Conservation (phyloP, 2,113 vertebrate genomes). For the Myotis brandtii region DNA sequence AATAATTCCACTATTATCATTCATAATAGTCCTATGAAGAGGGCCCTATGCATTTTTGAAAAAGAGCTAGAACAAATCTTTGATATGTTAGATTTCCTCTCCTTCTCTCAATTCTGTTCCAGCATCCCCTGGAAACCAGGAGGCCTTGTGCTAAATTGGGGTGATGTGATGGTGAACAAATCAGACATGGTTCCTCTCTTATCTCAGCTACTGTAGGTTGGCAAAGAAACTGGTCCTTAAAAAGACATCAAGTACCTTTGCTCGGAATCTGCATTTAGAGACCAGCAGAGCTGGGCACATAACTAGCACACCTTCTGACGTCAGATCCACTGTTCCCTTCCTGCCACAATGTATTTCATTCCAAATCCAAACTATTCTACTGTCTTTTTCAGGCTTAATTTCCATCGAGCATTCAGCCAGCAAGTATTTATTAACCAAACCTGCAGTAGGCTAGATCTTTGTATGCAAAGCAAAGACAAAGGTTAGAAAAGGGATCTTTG, state of each 20-base stretch:
- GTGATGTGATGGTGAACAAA: neutral
- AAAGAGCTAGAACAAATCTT: neutral
- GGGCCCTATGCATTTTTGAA: neutral
- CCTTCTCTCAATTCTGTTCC: neutral
- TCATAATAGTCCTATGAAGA: neutral
- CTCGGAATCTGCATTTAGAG: neutral
- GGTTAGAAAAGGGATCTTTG: neutral
- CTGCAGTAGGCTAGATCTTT: neutral
- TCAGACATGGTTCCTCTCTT: neutral
- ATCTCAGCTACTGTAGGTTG: neutral
- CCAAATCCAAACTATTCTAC: neutral
- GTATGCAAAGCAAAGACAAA: neutral
- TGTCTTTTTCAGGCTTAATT: neutral
- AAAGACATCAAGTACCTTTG: neutral
- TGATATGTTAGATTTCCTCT: neutral
- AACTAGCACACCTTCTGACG: neutral
- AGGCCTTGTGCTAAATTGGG: neutral
- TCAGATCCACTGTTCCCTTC: neutral
- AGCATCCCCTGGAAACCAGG: neutral
- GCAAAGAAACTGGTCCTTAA: neutral
- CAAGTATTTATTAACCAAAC: neutral
- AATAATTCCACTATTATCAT: conserved; percentile 50
- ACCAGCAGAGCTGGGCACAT: neutral
- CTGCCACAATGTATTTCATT: neutral
- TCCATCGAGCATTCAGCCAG: neutral